Conservation (phyloP, 2,113 vertebrate genomes). For the Anarrhichthys ocellatus region DNA sequence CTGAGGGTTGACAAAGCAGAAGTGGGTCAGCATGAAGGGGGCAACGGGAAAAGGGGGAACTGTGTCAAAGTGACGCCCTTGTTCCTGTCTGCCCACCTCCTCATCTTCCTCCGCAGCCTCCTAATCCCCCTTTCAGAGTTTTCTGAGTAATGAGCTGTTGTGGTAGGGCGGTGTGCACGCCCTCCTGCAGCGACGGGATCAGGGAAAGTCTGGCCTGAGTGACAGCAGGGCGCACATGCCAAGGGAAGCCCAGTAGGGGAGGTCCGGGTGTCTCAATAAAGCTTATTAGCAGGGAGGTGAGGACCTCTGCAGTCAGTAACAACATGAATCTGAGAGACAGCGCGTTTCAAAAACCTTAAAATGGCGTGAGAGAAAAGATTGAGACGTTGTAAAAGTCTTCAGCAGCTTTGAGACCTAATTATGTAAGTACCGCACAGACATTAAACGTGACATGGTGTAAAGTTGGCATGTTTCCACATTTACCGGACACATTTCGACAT, state of each 20-base stretch:
- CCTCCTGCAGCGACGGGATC: conserved; percentile 73
- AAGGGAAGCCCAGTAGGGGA: conserved; percentile 69
- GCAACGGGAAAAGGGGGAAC: conserved; percentile 50
- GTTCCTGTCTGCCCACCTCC: conserved; percentile 62
- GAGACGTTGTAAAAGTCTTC: background rate
- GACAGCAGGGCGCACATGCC: conserved; percentile 76
- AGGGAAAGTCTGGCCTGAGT: conserved; percentile 74
- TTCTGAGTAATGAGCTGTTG: conserved; percentile 81
- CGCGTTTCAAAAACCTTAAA: conserved; percentile 30
- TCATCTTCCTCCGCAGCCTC: conserved; percentile 62
- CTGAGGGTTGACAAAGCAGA: conserved; percentile 74
- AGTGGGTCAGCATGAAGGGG: conserved; percentile 72
- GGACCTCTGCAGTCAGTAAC: conserved; percentile 48
- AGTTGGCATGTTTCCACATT: conserved; percentile 1
- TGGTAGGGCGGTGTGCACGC: conserved; percentile 61
- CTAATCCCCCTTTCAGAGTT: conserved; percentile 70
- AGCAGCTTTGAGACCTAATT: conserved; percentile 17
- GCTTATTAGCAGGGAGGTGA: conserved; percentile 74
- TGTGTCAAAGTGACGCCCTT: conserved; percentile 70
- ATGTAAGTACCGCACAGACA: background rate
- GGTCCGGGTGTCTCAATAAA: conserved; percentile 71
- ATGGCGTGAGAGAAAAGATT: background rate
- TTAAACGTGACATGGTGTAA: conserved; percentile 9
- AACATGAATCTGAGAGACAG: conserved; percentile 50
- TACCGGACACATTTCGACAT: background rate